Base-by-base conservation (phyloP, 1,140 invertebrate genomes). In the Trichonephila clavata region DNA sequence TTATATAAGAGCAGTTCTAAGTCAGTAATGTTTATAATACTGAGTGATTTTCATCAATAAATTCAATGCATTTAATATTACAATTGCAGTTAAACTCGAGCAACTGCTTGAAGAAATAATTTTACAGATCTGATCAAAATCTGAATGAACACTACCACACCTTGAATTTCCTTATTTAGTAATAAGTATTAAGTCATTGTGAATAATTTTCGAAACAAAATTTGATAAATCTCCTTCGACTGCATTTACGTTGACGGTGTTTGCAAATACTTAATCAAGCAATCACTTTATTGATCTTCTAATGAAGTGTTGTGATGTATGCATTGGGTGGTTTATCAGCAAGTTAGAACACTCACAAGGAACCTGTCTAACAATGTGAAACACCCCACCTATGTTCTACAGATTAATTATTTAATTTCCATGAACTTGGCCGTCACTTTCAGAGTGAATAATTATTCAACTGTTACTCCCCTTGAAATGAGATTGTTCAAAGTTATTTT, bases 241-340 rank as follows among this genome's bases (percentile, higher is more conserved):
- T 77, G 24, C 7, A 16, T 39, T 77, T 14, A 2, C 6, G 24
- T 39, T 77, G 13, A 18, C 27, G 16, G 71, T 50, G 50, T 50
- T 77, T 77, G 32, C 71, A 39, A 32, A 32, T 77, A 77, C 27
- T 77, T 39, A 77, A 32, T 77, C 24, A 77, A 77, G 71, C 32
- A 39, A 77, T 77, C 71, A 20, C 71, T 77, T 77, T 77, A 77
- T 77, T 77, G 27, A 77, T 77, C 71, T 77, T 32, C 24, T 77
- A 77, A 68, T 68, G 65, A 68, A 68, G 65, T 68, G 65, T 68
- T 68, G 65, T 20, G 27, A 77, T 32, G 18, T 32, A 32, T 77
- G 27, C 27, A 27, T 6, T 13, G 27, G 6, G 71, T 77, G 18
- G 71, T 77, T 77, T 32, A 77, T 77, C 27, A 77, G 71, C 27